Evolutionary conservation across 2,888 invertebrate species (phyloP).

Genomic region (Leucophora obtusa): DNA sequence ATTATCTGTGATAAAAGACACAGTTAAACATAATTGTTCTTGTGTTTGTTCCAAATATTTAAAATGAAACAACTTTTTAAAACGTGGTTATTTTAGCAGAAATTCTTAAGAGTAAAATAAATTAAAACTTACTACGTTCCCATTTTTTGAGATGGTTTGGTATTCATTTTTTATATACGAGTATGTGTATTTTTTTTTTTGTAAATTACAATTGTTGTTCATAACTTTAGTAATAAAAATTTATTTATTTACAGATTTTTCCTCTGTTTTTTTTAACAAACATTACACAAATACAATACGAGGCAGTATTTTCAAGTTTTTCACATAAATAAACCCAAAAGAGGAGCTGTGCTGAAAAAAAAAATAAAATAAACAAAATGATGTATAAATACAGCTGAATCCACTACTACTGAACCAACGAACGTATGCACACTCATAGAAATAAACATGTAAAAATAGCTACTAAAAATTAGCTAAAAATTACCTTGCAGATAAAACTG

Average conservation of each 20-base stretch:
- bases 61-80: background rate
- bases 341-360: background rate
- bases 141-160: background rate
- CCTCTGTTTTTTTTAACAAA: constrained; percentile 9
- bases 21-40: too few species aligned
- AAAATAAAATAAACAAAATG: background rate
- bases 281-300: background rate
- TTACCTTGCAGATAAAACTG: too few species aligned
- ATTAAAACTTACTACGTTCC: background rate
- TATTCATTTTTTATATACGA: background rate
- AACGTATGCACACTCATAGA: too few species aligned
- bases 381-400: background rate
- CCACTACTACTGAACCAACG: too few species aligned
- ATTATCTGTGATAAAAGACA: too few species aligned
- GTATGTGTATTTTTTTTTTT: constrained; percentile 13
- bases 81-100: background rate
- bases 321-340: constrained; percentile 42
- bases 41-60: background rate
- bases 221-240: constrained; percentile 60
- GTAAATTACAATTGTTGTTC: constrained; percentile 42
- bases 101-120: background rate
- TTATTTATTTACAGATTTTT: constrained; percentile 51
- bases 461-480: too few species aligned
- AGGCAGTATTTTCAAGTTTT: constrained; percentile 52
- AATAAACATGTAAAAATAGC: too few species aligned